A percentile compares a stretch with the other conserved stretches of the same genome.
phyloP scores from a whole-genome alignment of 53 echinoderm and acorn worm genomes.

The Echinometra lucunter region DNA sequence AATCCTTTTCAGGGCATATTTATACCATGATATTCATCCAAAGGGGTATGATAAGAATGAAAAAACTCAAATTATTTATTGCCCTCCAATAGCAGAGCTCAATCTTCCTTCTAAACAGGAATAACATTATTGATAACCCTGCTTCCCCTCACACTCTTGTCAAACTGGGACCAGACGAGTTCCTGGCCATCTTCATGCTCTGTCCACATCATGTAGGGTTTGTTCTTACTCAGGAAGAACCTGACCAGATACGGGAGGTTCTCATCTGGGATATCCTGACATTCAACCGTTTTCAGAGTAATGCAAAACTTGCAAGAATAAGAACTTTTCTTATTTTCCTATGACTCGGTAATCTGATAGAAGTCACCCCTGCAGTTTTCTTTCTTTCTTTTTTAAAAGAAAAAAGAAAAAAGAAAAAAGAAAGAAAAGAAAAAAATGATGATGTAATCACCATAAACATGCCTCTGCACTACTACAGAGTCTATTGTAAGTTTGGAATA shows the following conservation, averaged over 20 bases:
- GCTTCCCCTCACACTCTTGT: constrained; percentile 38
- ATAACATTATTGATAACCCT: constrained; percentile 37
- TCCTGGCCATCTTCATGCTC: constrained; percentile 45
- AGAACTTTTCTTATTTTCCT: background rate
- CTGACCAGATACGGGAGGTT: constrained; percentile 28
- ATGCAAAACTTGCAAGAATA: background rate
- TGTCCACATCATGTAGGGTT: constrained; percentile 51
- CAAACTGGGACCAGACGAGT: constrained; percentile 48
- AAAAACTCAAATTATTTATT: too few species aligned
- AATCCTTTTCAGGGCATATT: too few species aligned
- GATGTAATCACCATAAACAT: background rate
- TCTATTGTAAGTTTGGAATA: too few species aligned
- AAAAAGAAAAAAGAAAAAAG: too few species aligned
- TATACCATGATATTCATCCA: too few species aligned
- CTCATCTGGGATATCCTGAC: constrained; percentile 32
- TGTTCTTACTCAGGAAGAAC: constrained; percentile 49
- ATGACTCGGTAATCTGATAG: background rate
- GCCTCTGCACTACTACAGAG: too few species aligned
- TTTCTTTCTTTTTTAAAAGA: too few species aligned
- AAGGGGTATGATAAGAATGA: too few species aligned
- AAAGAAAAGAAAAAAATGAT: background rate
- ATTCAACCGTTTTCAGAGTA: background rate
- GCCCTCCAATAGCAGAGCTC: too few species aligned
- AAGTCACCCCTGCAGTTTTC: background rate
- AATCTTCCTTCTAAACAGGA: constrained; percentile 13